phyloP scores from a whole-genome alignment of 2,797 vertebrate species.

The Anguilla megastoma region DNA sequence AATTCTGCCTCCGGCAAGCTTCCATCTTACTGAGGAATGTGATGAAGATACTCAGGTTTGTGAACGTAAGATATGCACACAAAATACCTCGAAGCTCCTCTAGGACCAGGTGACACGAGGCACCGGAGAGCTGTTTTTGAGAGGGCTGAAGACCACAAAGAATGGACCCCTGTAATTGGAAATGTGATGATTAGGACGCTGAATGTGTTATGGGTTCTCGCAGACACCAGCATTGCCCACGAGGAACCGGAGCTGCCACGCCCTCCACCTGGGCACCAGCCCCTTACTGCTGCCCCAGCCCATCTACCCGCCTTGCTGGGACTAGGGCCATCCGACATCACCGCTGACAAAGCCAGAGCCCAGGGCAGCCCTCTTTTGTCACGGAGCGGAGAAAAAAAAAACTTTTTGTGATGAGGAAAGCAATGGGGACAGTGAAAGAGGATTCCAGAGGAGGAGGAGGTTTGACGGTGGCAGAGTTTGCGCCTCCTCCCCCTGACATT shows the following conservation, averaged over 20 bases:
- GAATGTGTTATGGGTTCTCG: background rate
- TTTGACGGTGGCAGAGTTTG: conserved; percentile 65
- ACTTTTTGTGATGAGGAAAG: conserved; percentile 48
- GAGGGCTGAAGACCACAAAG: background rate
- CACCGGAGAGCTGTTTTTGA: background rate
- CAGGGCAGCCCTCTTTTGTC: conserved; percentile 34
- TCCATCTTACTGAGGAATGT: too few species aligned
- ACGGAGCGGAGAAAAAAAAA: background rate
- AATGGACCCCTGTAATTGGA: background rate
- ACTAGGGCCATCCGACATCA: too few species aligned
- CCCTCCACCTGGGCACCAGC: background rate
- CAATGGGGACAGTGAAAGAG: conserved; percentile 57
- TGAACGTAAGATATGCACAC: background rate
- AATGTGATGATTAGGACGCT: background rate
- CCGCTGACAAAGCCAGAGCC: conserved; percentile 9
- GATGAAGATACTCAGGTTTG: background rate
- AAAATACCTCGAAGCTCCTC: background rate
- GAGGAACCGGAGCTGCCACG: background rate
- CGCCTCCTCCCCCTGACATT: conserved; percentile 63
- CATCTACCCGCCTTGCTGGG: too few species aligned
- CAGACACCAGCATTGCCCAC: conserved; percentile 15
- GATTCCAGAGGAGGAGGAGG: conserved; percentile 36
- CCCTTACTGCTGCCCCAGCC: background rate
- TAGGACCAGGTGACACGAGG: background rate
- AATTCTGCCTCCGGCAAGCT: too few species aligned